phyloP scores from a whole-genome alignment of 2,888 invertebrate species.

The Hololepta plana region DNA sequence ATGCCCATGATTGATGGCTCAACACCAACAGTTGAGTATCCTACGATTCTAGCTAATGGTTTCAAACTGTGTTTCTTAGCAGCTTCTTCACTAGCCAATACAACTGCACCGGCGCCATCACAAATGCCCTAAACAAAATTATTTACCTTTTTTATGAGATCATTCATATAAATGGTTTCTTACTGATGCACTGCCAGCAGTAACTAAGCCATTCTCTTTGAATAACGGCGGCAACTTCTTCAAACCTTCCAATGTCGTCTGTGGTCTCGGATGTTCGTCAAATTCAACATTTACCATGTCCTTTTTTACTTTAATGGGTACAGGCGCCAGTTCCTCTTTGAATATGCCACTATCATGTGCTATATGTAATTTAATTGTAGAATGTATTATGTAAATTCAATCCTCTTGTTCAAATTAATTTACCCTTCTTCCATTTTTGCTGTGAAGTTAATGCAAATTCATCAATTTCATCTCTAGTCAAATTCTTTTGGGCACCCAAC shows the following conservation, averaged over 20 bases:
- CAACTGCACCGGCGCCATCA: slow-evolving; percentile 90
- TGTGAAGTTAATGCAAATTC: slow-evolving; percentile 74
- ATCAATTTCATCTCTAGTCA: slow-evolving; percentile 71
- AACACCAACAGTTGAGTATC: slow-evolving; percentile 85
- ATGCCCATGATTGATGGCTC: slow-evolving; percentile 98
- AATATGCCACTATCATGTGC: slow-evolving; percentile 80
- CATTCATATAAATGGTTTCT: slow-evolving; percentile 22
- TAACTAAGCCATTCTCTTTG: slow-evolving; percentile 86
- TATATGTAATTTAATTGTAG: too few species aligned
- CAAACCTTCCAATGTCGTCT: slow-evolving; percentile 70
- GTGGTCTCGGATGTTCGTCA: slow-evolving; percentile 89
- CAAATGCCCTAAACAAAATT: slow-evolving; percentile 62
- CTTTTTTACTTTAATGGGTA: slow-evolving; percentile 68
- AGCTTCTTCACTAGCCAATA: slow-evolving; percentile 83
- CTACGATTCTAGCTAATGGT: slow-evolving; percentile 81
- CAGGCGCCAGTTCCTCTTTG: slow-evolving; percentile 75
- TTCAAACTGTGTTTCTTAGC: slow-evolving; percentile 61
- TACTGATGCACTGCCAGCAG: slow-evolving; percentile 88
- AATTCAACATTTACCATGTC: slow-evolving; percentile 57
- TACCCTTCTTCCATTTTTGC: slow-evolving; percentile 69
- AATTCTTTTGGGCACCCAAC: slow-evolving; percentile 66
- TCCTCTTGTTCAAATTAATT: slow-evolving; percentile 8
- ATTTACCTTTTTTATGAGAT: background rate
- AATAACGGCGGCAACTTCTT: slow-evolving; percentile 78
- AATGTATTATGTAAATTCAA: slow-evolving; percentile 2